Conservation (phyloP, 2,888 invertebrate species). For the Bruchidius siliquastri region DNA sequence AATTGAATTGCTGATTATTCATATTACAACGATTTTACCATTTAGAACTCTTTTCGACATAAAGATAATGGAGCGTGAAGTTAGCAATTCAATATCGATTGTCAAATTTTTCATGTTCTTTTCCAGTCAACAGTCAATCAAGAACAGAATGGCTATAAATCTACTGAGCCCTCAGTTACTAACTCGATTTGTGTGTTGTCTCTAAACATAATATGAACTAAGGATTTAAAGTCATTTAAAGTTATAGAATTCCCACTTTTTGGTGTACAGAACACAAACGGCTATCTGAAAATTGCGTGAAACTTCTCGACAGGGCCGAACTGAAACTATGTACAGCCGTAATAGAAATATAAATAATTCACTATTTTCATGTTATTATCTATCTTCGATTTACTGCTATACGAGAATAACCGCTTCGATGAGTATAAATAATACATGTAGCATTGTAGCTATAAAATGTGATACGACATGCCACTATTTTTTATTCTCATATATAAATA, state of each 20-base stretch:
- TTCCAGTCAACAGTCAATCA: no score
- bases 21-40: no score
- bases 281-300: constrained; percentile 17
- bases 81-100: no score
- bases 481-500: not conserved
- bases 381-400: not conserved
- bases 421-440: not conserved
- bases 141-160: no score
- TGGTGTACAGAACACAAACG: constrained; percentile 7
- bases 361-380: not conserved
- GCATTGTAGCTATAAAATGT: not conserved
- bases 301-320: constrained; percentile 11
- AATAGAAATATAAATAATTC: not conserved
- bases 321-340: constrained; percentile 1
- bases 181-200: no score
- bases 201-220: no score
- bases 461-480: not conserved
- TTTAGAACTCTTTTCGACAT: no score
- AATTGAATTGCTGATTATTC: no score
- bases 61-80: no score
- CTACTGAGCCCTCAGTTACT: no score
- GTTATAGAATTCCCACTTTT: constrained; percentile 5
- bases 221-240: not conserved
- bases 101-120: no score
- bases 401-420: not conserved